Evolutionary conservation across 2,797 vertebrate species (phyloP).

Genomic region (Pipistrellus kuhlii): DNA sequence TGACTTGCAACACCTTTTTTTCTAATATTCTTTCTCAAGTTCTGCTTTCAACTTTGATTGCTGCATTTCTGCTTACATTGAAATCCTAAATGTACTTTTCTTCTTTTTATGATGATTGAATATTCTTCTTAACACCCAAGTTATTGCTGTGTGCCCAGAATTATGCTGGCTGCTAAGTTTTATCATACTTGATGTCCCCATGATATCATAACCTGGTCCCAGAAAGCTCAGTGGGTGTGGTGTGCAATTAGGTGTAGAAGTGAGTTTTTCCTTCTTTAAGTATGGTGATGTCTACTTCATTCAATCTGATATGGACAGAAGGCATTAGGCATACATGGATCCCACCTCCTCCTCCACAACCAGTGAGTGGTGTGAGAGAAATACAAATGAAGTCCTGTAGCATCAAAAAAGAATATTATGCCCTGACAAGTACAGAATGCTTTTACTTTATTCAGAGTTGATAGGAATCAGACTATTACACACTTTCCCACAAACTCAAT

Average conservation of each 20-base stretch:
- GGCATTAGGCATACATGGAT: neutral
- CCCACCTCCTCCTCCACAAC: neutral
- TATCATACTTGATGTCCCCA: neutral
- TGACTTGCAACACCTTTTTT: neutral
- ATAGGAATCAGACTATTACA: neutral
- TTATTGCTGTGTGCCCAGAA: neutral
- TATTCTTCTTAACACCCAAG: neutral
- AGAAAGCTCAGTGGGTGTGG: neutral
- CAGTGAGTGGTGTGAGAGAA: neutral
- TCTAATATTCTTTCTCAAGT: neutral
- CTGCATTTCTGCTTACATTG: neutral
- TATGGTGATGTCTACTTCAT: neutral
- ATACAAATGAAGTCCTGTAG: neutral
- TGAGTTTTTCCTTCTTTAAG: neutral
- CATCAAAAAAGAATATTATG: neutral
- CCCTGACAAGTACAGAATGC: neutral
- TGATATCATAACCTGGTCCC: neutral
- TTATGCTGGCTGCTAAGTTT: neutral
- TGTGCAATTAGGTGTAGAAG: neutral
- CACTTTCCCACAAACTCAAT: neutral
- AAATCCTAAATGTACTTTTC: neutral
- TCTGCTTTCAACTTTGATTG: neutral
- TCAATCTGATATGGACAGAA: neutral
- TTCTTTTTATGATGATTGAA: neutral
- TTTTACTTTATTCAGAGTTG: neutral